Percentiles rank a stretch among this genome's conserved stretches.
Conservation (phyloP, 1,140 invertebrate species). For the Leptinotarsa lineolata region DNA sequence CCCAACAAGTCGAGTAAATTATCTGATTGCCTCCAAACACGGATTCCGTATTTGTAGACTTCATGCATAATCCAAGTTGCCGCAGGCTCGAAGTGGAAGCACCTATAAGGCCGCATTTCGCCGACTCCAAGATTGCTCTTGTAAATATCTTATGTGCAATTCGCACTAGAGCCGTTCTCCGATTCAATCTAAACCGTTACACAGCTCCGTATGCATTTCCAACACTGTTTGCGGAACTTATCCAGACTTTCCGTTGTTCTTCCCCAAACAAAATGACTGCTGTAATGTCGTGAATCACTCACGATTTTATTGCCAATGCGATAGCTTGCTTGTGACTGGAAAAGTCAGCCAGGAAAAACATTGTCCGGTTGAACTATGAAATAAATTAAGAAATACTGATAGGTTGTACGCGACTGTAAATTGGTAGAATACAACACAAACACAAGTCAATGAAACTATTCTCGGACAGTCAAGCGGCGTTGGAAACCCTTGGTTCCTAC, state of each 20-base stretch:
- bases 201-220: slow-evolving; percentile 30
- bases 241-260: slow-evolving; percentile 26
- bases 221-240: neutral
- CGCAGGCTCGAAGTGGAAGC: slow-evolving; percentile 17
- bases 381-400: too few species aligned
- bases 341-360: too few species aligned
- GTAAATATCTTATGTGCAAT: slow-evolving; percentile 53
- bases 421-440: too few species aligned
- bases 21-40: slow-evolving; percentile 38
- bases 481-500: too few species aligned
- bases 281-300: neutral
- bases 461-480: too few species aligned
- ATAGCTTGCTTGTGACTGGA: too few species aligned
- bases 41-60: slow-evolving; percentile 43
- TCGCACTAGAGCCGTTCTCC: slow-evolving; percentile 43
- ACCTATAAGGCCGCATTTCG: slow-evolving; percentile 2
- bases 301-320: neutral
- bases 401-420: too few species aligned
- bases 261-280: neutral
- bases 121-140: slow-evolving; percentile 39
- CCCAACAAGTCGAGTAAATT: slow-evolving; percentile 40
- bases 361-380: too few species aligned
- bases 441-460: too few species aligned
- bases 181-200: slow-evolving; percentile 49
- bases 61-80: slow-evolving; percentile 39